Evolutionary conservation across 2,888 invertebrate species (phyloP), one percentile per base, ranked within the genome.

Genomic region (Copidosoma aretas): DNA sequence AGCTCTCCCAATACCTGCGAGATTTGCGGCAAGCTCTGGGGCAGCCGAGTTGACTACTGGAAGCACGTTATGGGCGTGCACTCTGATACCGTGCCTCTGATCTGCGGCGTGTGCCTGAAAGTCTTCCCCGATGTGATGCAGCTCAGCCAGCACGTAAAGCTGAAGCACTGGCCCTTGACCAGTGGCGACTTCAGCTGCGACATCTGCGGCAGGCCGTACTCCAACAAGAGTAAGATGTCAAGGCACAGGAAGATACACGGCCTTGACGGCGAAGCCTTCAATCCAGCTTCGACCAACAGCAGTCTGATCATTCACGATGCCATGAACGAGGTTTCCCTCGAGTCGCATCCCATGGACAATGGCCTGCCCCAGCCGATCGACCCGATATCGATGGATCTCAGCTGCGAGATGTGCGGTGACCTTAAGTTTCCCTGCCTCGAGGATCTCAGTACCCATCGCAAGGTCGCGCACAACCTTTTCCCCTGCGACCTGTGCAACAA

Each of bases 401-500:
- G 68, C 41, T 84, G 84, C 70, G 82, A 82, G 15, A 75, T 79
- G 65, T 84, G 84, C 49, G 71, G 75, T 4, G 79, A 81, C 19
- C 56, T 79, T 3, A 81, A 80, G 51, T 88, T 88, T 73, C 78
- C 83, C 19, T 83, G 80, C 56, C 84, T 87, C 65, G 86, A 86
- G 62, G 86, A 86, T 41, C 84, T 88, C 46, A 86, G 86, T 71
- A 84, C 86, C 64, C 89, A 89, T 74, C 80, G 87, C 15, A 79
- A 87, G 49, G 82, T 84, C 49, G 80, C 84, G 41, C 89, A 89
- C 75, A 85, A 85, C 41, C 85, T 88, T 12, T 88, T 87, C 74
- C 88, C 88, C 10, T 89, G 89, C 74, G 88, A 89, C 79, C 78
- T 89, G 10, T 89, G 89, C 75, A 86, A 86, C 73, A 89, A 89